These are phyloP conservation scores for Tachycineta bicolor DNA, from an alignment of 2,113 vertebrate genomes.

Conservation along the genomic window DNA sequence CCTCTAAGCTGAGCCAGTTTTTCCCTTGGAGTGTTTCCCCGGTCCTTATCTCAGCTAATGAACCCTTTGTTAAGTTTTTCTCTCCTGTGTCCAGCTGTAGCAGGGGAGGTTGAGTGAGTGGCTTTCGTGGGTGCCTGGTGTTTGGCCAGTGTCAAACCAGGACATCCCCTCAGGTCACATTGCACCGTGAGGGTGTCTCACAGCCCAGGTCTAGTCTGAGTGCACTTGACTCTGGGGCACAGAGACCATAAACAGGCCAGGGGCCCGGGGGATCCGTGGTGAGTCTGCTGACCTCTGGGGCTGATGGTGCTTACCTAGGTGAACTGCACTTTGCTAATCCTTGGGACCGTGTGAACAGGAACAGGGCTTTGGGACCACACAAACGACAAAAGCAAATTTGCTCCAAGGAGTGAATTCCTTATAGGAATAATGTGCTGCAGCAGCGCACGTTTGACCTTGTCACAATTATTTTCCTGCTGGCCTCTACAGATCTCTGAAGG, in stretches of 20 bases:
- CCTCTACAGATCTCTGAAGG: neutral
- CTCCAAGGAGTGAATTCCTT: neutral
- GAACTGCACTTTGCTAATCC: neutral
- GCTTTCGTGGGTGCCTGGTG: neutral
- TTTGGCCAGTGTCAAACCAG: neutral
- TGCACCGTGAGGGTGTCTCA: neutral
- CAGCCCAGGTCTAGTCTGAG: neutral
- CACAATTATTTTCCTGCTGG: neutral
- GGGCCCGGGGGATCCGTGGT: neutral
- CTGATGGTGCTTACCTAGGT: neutral
- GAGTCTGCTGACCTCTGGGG: neutral
- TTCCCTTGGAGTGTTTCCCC: neutral
- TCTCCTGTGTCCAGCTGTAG: neutral
- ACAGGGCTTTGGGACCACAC: neutral
- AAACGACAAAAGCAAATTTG: neutral
- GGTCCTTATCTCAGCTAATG: neutral
- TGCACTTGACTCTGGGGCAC: neutral
- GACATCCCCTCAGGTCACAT: neutral
- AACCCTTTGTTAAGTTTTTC: neutral
- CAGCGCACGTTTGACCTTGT: rapidly evolving
- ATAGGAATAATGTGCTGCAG: neutral
- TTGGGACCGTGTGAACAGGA: neutral
- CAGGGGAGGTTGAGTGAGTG: neutral
- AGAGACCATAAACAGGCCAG: neutral
- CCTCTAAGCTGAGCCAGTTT: neutral